These are phyloP conservation scores for Botia kubotai DNA, from an alignment of 2,797 vertebrate genomes.

Conservation along the genomic window DNA sequence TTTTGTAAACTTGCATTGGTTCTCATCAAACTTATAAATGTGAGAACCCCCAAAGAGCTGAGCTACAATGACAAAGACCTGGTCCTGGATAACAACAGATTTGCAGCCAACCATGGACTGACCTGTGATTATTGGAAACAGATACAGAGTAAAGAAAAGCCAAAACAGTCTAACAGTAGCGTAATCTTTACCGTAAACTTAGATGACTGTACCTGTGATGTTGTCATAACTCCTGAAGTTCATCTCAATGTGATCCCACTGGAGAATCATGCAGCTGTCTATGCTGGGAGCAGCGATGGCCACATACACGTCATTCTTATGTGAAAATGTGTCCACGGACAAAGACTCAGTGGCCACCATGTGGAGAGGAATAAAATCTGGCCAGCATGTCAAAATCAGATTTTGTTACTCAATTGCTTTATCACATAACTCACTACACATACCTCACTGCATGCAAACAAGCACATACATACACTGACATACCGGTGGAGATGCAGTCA, in stretches of 20 bases:
- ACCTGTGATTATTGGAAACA: constrained; percentile 74
- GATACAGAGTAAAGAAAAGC: constrained; percentile 8
- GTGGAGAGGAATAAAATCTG: constrained; percentile 96
- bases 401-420: not conserved
- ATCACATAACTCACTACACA: not conserved
- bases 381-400: constrained; percentile 1
- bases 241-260: constrained; percentile 99
- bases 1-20: constrained; percentile 95
- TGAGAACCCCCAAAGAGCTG: constrained; percentile 98
- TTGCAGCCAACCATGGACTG: constrained; percentile 98
- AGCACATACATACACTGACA: constrained; percentile 62
- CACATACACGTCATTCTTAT: constrained; percentile 95
- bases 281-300: constrained; percentile 93
- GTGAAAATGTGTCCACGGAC: constrained; percentile 93
- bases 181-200: not conserved
- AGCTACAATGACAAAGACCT: constrained; percentile 96
- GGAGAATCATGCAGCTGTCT: constrained; percentile 96
- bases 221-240: constrained; percentile 98
- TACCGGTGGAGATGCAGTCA: constrained; percentile 92
- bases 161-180: rapidly evolving
- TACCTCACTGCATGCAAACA: not conserved
- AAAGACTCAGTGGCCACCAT: constrained; percentile 90
- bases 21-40: constrained; percentile 97
- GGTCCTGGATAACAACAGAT: constrained; percentile 90
- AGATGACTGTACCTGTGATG: constrained; percentile 88